Evolutionary conservation across 2,113 vertebrate species (phyloP).

Genomic region (Mungos mungo): DNA sequence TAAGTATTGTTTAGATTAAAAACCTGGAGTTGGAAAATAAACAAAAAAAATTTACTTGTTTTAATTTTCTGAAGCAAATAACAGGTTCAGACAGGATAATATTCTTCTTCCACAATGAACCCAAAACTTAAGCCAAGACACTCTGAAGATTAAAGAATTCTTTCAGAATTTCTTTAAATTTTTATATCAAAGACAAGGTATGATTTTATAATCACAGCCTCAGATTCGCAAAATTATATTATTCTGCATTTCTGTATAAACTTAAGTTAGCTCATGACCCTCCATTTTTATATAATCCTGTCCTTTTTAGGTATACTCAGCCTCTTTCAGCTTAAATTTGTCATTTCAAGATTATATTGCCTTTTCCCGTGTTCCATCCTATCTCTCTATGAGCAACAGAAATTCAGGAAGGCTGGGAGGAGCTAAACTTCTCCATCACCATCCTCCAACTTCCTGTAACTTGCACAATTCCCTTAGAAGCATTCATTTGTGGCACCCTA

Average conservation of each 20-base stretch:
- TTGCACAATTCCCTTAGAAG: not conserved
- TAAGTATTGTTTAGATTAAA: conserved; percentile 18
- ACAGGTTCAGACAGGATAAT: not conserved
- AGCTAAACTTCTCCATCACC: not conserved
- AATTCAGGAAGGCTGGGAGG: not conserved
- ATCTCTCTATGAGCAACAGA: not conserved
- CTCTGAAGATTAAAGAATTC: not conserved
- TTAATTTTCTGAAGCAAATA: not conserved
- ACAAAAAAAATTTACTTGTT: not conserved
- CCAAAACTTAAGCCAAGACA: not conserved
- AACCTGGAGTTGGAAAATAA: not conserved
- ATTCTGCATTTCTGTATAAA: not conserved
- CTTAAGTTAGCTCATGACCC: not conserved
- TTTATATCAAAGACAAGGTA: not conserved
- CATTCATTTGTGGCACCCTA: not conserved
- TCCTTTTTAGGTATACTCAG: not conserved
- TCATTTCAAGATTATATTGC: not conserved
- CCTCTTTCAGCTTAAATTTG: not conserved
- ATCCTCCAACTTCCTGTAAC: not conserved
- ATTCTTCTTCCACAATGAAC: not conserved
- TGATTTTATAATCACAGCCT: not conserved
- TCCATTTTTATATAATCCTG: not conserved
- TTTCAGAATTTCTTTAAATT: not conserved
- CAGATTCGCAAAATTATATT: not conserved
- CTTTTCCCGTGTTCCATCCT: not conserved